Evolutionary conservation across 1,140 invertebrate species (phyloP).

Genomic region (Anoplolepis gracilipes): DNA sequence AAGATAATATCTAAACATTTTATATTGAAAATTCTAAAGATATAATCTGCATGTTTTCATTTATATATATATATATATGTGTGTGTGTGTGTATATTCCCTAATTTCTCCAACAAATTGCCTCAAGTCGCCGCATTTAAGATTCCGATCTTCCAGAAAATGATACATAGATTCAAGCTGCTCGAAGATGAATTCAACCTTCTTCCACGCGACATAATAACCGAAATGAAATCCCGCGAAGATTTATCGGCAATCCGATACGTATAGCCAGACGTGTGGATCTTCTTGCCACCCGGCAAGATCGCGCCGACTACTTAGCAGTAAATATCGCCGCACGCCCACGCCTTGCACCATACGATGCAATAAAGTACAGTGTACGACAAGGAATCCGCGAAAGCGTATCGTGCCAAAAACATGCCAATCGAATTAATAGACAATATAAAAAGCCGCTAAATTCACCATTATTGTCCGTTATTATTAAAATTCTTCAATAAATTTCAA

Average conservation of each 20-base stretch:
- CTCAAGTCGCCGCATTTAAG: conserved; percentile 54
- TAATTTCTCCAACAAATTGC: neutral
- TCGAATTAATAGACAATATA: neutral
- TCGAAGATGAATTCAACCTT: conserved; percentile 20
- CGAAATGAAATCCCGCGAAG: conserved; percentile 29
- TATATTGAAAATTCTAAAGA: neutral
- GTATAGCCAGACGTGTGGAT: conserved; percentile 16
- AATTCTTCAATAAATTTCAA: neutral
- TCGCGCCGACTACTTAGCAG: conserved; percentile 52
- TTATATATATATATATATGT: no score
- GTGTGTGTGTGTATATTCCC: no score
- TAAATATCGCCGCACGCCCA: conserved; percentile 35
- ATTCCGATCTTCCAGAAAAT: conserved; percentile 3
- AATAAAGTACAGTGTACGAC: conserved; percentile 8
- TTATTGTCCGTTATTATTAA: neutral
- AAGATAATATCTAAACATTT: no score
- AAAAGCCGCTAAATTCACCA: neutral
- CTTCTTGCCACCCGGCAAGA: conserved; percentile 45
- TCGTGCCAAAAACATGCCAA: neutral
- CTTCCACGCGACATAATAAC: conserved; percentile 26
- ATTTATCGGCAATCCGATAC: conserved; percentile 41
- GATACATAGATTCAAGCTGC: conserved; percentile 23
- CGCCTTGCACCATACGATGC: neutral
- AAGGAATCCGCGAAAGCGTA: neutral
- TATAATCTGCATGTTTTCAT: neutral